phyloP scores from a whole-genome alignment of 2,888 invertebrate species.

The Acleris cristana region DNA sequence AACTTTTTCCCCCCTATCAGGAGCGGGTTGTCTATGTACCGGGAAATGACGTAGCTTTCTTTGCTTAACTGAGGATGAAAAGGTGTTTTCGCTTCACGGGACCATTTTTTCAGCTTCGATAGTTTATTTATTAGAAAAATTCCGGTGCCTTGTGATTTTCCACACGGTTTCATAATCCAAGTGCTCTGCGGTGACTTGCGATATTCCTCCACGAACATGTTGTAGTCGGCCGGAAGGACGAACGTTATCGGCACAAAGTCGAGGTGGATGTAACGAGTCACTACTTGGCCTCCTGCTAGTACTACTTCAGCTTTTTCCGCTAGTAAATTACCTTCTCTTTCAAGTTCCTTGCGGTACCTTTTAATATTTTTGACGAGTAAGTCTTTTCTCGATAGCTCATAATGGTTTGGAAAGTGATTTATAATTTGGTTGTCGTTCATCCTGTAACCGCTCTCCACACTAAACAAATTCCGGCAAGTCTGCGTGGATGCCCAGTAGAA shows the following conservation, averaged over 20 bases:
- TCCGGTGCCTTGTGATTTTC: conserved; percentile 96
- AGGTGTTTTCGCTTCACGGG: conserved; percentile 92
- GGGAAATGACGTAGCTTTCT: conserved; percentile 98
- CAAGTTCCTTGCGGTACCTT: conserved; percentile 95
- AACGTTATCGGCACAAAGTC: conserved; percentile 98
- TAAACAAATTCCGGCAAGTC: conserved; percentile 92
- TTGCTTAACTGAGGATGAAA: conserved; percentile 92
- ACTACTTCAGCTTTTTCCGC: conserved; percentile 88
- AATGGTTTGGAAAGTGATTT: conserved; percentile 96
- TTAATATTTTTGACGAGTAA: conserved; percentile 98
- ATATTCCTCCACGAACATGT: conserved; percentile 98
- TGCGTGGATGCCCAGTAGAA: conserved; percentile 95
- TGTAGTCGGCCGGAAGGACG: conserved; percentile 97
- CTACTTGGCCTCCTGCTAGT: conserved; percentile 84
- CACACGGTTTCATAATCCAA: conserved; percentile 99
- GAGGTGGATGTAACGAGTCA: conserved; percentile 90
- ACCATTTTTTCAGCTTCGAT: conserved; percentile 96
- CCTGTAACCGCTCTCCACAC: conserved; percentile 93
- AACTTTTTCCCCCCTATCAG: conserved; percentile 98
- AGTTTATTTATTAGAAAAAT: conserved; percentile 98
- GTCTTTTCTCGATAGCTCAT: conserved; percentile 97
- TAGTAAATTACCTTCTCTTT: conserved; percentile 93
- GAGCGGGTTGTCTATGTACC: conserved; percentile 97
- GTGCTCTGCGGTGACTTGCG: conserved; percentile 96
- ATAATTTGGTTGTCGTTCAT: conserved; percentile 94